Percentiles rank a stretch among this genome's conserved stretches.
Evolutionary conservation across 2,113 vertebrate genomes (phyloP).

Genomic region (Apus apus): DNA sequence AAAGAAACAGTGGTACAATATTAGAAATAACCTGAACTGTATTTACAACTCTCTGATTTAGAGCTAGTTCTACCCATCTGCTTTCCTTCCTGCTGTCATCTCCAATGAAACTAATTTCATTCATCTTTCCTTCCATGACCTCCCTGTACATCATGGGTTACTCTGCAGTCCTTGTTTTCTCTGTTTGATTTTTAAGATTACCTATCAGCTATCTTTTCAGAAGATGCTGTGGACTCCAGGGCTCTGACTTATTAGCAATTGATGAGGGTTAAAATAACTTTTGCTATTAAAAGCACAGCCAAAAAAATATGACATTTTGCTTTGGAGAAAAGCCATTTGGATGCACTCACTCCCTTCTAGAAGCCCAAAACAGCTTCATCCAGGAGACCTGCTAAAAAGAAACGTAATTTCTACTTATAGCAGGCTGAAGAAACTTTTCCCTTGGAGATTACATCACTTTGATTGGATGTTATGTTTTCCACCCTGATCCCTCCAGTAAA

Average conservation of each 20-base stretch:
- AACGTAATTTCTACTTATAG: constrained; percentile 68
- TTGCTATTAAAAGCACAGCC: constrained; percentile 34
- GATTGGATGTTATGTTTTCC: constrained; percentile 71
- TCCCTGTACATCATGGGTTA: background rate
- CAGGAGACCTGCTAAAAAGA: constrained; percentile 45
- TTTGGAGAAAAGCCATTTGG: constrained; percentile 64
- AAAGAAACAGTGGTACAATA: background rate
- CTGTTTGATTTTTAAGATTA: background rate
- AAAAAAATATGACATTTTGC: constrained; percentile 18
- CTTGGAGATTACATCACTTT: constrained; percentile 68
- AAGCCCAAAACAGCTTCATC: constrained; percentile 52
- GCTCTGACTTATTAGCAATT: constrained; percentile 16
- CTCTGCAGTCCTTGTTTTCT: background rate
- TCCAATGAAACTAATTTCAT: constrained; percentile 20
- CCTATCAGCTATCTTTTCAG: background rate
- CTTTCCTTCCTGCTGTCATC: background rate
- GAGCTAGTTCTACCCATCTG: background rate
- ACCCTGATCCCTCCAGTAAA: constrained; percentile 51
- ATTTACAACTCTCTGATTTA: constrained; percentile 1
- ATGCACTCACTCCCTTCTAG: constrained; percentile 5
- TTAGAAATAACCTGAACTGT: constrained; percentile 7
- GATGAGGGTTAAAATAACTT: constrained; percentile 43
- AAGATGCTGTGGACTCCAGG: constrained; percentile 17
- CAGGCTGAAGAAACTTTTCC: constrained; percentile 65
- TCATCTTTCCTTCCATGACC: background rate